Percentiles rank a stretch among this genome's conserved stretches.
These are phyloP conservation scores for Falco punctatus DNA, from an alignment of 2,113 vertebrate species.

Conservation along the genomic window DNA sequence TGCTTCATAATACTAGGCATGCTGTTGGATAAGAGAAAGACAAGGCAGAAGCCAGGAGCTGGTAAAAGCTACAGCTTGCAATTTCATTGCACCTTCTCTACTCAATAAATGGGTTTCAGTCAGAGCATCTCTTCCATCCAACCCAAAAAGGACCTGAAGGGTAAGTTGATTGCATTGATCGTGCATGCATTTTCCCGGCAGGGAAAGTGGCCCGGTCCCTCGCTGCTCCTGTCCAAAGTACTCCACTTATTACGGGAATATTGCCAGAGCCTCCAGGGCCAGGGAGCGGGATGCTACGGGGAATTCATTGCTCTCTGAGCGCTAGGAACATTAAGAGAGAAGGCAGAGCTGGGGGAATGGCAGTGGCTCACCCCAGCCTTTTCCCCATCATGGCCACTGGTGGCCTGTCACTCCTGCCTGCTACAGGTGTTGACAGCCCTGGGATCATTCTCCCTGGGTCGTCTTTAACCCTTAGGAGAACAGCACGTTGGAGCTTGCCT, in stretches of 20 bases:
- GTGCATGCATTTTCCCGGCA: neutral
- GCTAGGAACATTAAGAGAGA: neutral
- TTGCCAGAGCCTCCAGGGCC: slow-evolving; percentile 30
- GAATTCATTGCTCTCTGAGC: slow-evolving; percentile 16
- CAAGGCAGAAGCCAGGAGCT: slow-evolving; percentile 26
- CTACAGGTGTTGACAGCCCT: neutral
- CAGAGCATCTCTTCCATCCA: slow-evolving; percentile 36
- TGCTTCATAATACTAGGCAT: neutral
- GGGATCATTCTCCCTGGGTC: neutral
- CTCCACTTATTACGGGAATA: slow-evolving; percentile 28
- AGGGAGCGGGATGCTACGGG: neutral
- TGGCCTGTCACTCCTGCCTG: neutral
- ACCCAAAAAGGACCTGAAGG: slow-evolving; percentile 51
- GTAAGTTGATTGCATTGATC: slow-evolving; percentile 48
- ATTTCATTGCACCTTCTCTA: slow-evolving; percentile 41
- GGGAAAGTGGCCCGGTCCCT: slow-evolving; percentile 22
- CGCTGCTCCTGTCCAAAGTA: slow-evolving; percentile 7
- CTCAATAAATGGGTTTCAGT: slow-evolving; percentile 58
- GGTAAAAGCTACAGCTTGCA: slow-evolving; percentile 39
- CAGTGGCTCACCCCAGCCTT: neutral
- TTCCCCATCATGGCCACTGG: neutral
- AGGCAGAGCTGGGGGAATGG: neutral
- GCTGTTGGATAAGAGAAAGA: slow-evolving; percentile 13
- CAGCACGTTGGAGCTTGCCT: rapidly evolving
- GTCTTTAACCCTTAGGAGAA: neutral